A percentile compares a stretch with the other conserved stretches of the same genome.
Conservation (phyloP, 2,888 invertebrate genomes). For the Dichetophora obliterata region DNA sequence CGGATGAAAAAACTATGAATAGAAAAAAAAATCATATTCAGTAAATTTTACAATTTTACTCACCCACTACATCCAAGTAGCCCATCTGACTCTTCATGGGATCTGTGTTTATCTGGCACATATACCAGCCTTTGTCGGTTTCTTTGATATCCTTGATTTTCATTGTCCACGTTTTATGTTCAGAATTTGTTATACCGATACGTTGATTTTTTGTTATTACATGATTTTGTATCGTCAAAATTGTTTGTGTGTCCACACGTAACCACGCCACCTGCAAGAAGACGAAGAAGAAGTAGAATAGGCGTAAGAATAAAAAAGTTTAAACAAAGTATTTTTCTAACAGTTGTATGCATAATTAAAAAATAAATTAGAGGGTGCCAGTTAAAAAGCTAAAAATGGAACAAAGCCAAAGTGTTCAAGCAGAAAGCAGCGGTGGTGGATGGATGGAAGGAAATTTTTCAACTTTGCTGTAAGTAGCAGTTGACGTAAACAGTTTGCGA, state of each 20-base stretch:
- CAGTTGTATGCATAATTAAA: too few relatives aligned
- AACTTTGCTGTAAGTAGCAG: too few relatives aligned
- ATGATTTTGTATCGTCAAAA: slow-evolving; percentile 88
- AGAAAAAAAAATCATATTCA: too few relatives aligned
- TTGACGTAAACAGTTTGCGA: too few relatives aligned
- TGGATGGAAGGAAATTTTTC: too few relatives aligned
- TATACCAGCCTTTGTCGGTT: slow-evolving; percentile 82
- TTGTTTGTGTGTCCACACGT: slow-evolving; percentile 84
- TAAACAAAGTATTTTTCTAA: too few relatives aligned
- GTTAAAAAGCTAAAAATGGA: too few relatives aligned
- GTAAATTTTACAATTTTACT: slow-evolving; percentile 52
- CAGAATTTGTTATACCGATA: slow-evolving; percentile 83
- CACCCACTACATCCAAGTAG: slow-evolving; percentile 89
- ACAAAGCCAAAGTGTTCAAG: too few relatives aligned
- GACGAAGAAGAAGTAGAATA: neutral
- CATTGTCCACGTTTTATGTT: slow-evolving; percentile 85
- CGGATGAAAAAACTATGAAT: too few relatives aligned
- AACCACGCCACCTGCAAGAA: slow-evolving; percentile 67
- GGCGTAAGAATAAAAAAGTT: too few relatives aligned
- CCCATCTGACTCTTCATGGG: slow-evolving; percentile 80
- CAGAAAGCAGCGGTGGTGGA: too few relatives aligned
- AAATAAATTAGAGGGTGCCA: too few relatives aligned
- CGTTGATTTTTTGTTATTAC: slow-evolving; percentile 92
- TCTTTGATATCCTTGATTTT: slow-evolving; percentile 84
- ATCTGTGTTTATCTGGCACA: slow-evolving; percentile 71